Evolutionary conservation across 2,113 vertebrate species (phyloP), one percentile per base, ranked within the genome.

Genomic region (Bucco capensis): DNA sequence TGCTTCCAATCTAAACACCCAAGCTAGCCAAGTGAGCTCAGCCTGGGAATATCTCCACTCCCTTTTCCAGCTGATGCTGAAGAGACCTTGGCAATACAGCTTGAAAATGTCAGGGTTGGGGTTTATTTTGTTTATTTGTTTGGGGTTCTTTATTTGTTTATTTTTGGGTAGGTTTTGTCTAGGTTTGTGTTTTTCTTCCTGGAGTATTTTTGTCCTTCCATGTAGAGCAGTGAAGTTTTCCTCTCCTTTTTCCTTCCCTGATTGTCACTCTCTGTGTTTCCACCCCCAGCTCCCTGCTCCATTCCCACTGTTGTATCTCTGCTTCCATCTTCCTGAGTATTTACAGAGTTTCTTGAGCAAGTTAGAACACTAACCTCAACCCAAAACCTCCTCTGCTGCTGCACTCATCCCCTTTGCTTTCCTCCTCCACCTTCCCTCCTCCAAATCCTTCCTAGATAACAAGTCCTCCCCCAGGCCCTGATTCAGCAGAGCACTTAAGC

Each of bases 401-500:
- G 84, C 57, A 95, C 88, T 4, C 23, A 27, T 54, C 81, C 51
- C 83, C 84, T 74, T 84, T 44, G 47, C 24, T 79, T 92, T 82
- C 62, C 64, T 66, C 64, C 50, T 90, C 60, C 44, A 3, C 33
- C 58, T 58, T 62, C 74, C 70, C 60, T n/a, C 78, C 82, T 33
- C 47, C 78, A 93, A 95, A 96, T 91, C 94, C 80, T 90, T 94
- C 91, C 38, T 6, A 96, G 96, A 94, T 89, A 94, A 94, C 91
- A 89, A 95, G 96, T 31, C 90, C 89, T 96, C 95, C 95, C 92
- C 57, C 12, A 96, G 92, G 93, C 51, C 88, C 92, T 96, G 92
- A 96, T 91, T 96, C 95, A 96, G 96, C 96, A 96, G 57, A 89
- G 86, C 92, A 51, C 93, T 94, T 96, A 96, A 96, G 96, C 94